Evolutionary conservation across 2,113 vertebrate species (phyloP).

Genomic region (Fregetta grallaria): DNA sequence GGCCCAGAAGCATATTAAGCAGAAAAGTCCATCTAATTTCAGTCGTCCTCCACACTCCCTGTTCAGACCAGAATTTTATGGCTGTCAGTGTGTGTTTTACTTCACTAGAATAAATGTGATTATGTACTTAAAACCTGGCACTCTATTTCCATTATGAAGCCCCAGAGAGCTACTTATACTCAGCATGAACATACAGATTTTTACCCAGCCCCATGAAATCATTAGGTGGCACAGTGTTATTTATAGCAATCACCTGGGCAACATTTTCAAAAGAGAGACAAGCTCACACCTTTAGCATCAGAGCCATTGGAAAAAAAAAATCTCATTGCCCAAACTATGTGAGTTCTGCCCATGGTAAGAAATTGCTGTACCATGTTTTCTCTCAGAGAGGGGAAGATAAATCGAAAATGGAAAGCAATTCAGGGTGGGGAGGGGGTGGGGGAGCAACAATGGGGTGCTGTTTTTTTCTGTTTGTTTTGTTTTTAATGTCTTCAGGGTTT

Average conservation of each 20-base stretch:
- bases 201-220: background rate
- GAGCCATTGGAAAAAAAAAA: background rate
- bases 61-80: background rate
- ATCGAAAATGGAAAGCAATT: background rate
- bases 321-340: background rate
- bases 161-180: background rate
- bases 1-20: background rate
- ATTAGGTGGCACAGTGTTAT: background rate
- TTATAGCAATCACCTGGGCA: background rate
- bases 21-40: background rate
- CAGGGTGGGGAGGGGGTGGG: accelerated
- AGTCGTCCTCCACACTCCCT: background rate
- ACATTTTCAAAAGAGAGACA: background rate
- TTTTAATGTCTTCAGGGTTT: background rate
- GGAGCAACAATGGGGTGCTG: background rate
- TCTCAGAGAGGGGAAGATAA: background rate
- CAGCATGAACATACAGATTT: background rate
- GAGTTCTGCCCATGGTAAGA: background rate
- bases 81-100: background rate
- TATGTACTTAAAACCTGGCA: background rate
- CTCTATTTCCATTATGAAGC: background rate
- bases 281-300: background rate
- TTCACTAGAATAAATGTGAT: background rate
- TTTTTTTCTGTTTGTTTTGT: accelerated
- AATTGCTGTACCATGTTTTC: background rate